Conservation (phyloP, 2,113 vertebrate species). For the Gymnocephalus cernua region DNA sequence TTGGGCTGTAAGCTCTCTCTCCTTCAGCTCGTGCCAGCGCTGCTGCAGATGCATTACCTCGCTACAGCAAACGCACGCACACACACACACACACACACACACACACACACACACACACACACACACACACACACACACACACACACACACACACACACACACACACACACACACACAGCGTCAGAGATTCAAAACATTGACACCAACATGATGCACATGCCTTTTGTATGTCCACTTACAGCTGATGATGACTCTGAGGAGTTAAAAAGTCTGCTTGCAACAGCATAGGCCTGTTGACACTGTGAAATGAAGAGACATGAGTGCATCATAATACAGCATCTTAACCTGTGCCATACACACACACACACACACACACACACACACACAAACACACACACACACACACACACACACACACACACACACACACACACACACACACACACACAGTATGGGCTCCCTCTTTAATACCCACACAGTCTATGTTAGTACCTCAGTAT, state of each 20-base stretch:
- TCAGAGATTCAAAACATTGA: neutral
- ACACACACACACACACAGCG: neutral
- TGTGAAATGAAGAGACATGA: neutral
- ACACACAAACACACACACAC: neutral
- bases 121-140: no score
- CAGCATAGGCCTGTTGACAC: slow-evolving; percentile 38
- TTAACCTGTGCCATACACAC: neutral
- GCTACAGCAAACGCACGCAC: slow-evolving; percentile 26
- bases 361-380: neutral
- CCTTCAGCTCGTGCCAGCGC: slow-evolving; percentile 74
- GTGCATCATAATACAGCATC: neutral
- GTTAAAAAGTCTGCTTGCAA: slow-evolving; percentile 41
- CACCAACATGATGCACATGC: neutral
- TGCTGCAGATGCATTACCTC: slow-evolving; percentile 66
- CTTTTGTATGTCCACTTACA: slow-evolving; percentile 53
- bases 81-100: no score
- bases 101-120: neutral
- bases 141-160: no score
- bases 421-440: neutral
- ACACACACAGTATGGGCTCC: no score
- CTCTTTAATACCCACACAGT: no score
- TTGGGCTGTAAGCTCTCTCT: slow-evolving; percentile 73
- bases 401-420: neutral
- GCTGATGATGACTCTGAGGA: slow-evolving; percentile 37
- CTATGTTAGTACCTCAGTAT: no score